These are phyloP conservation scores for Noctua janthe DNA, from an alignment of 2,888 invertebrate genomes.

Conservation along the genomic window DNA sequence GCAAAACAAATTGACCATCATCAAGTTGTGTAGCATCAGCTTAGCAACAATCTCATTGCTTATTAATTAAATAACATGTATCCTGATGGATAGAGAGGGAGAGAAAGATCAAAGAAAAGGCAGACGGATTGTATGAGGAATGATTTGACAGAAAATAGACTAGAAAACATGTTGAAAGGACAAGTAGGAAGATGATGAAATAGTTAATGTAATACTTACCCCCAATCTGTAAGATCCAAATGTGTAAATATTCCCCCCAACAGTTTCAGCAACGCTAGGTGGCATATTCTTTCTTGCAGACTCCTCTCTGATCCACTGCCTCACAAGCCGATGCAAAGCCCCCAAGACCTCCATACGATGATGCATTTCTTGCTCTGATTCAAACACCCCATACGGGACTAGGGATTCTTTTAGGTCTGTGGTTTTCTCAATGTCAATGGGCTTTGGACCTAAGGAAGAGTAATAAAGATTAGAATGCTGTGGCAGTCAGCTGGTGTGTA, in stretches of 20 bases:
- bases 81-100: not conserved
- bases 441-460: constrained; percentile 92
- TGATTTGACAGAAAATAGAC: not conserved
- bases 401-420: constrained; percentile 94
- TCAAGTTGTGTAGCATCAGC: not conserved
- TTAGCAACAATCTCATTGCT: not conserved
- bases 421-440: constrained; percentile 94
- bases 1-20: not conserved
- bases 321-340: constrained; percentile 96
- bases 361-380: constrained; percentile 96
- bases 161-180: not conserved
- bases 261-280: constrained; percentile 95
- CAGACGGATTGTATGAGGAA: not conserved
- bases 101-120: not conserved
- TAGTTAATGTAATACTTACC: constrained; percentile 86
- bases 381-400: constrained; percentile 96
- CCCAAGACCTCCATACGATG: constrained; percentile 96
- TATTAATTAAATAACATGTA: not conserved
- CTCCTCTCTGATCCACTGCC: constrained; percentile 98
- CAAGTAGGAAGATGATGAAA: not conserved
- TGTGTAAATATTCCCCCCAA: constrained; percentile 99
- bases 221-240: constrained; percentile 99
- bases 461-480: not conserved
- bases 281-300: constrained; percentile 98
- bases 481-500: not conserved